Base-by-base conservation (phyloP, 2,888 invertebrate species). In the Tyria jacobaeae region DNA sequence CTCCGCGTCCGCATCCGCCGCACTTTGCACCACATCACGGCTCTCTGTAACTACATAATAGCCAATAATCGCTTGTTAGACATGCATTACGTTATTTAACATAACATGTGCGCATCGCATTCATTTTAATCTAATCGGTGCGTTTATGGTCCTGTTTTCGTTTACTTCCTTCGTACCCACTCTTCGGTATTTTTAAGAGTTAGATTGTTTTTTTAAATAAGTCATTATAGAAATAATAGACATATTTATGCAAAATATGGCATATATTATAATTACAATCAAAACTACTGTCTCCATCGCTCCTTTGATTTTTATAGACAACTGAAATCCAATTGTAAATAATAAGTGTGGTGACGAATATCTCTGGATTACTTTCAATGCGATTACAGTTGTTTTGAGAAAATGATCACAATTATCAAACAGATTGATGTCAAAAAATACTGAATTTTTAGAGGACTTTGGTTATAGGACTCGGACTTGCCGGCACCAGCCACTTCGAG, bases 11-110 rank as follows among this genome's bases (percentile, higher is more conserved):
- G 14, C 66, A 44, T 44, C 57, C 58, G 56, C 60, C 60, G 49
- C 62, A 74, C 56, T 78, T 75, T 67, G 65, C 80, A 75, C 73
- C 67, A 74, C 75, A 78, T 75, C 71, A 75, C 68, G 15, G 10
- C 74, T 73, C 73, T 55, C 64, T 68, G 68, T 74, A 73, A 74
- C 68, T 59, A 70, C 59, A 62, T 62, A 53, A 62, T 64, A 60
- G 37, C 54, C 52, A 55, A 54, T 68, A 65, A 71, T 71, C 64
- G 60, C 57, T 51, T 63, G 60, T 66, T 68, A 64, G 37, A 63
- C 68, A 49, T 35, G 56, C 59, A 71, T 68, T 70, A 61, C 58
- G 39, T 49, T 59, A 57, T 54, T 51, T 39, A 64, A 53, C 61
- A 61, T 31, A 60, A 60, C 53, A 56, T 57, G 57, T 35, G 51